A percentile compares a stretch with the other conserved stretches of the same genome.
Conservation (phyloP, 2,113 vertebrate species). For the Anarrhichthys ocellatus region DNA sequence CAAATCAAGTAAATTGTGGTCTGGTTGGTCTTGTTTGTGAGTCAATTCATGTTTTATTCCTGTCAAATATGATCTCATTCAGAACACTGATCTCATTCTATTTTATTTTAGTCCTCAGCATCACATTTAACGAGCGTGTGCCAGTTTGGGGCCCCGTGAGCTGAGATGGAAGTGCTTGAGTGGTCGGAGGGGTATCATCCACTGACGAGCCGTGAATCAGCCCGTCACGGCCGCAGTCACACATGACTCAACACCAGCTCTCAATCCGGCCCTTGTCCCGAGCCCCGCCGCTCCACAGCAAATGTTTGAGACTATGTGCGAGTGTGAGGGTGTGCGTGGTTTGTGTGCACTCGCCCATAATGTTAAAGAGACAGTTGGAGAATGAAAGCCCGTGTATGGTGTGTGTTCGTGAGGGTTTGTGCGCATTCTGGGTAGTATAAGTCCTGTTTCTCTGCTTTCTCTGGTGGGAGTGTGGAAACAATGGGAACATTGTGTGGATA, state of each 20-base stretch:
- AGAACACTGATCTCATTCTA: neutral
- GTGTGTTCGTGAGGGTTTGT: conserved; percentile 22
- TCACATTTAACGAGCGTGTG: conserved; percentile 10
- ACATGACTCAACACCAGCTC: conserved; percentile 62
- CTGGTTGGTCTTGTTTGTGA: neutral
- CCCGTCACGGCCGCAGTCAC: conserved; percentile 44
- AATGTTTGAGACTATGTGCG: conserved; percentile 44
- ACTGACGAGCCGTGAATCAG: conserved; percentile 55
- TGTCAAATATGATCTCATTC: neutral
- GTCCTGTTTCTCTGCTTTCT: conserved; percentile 65
- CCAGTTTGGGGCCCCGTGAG: conserved; percentile 11
- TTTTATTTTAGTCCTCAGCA: neutral
- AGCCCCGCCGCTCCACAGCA: conserved; percentile 22
- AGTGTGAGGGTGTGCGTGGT: conserved; percentile 25
- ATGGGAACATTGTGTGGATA: conserved; percentile 75
- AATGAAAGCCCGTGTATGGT: conserved; percentile 53
- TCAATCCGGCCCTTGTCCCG: conserved; percentile 63
- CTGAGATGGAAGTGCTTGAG: conserved; percentile 29
- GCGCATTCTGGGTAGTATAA: conserved; percentile 57
- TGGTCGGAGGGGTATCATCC: conserved; percentile 45
- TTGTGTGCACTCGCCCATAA: conserved; percentile 16
- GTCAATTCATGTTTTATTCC: neutral
- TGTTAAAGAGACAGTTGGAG: conserved; percentile 49
- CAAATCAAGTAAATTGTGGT: neutral
- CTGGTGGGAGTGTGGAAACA: conserved; percentile 64